Percentiles rank a stretch among this genome's conserved stretches.
These are phyloP conservation scores for Rhabditoides inermis DNA, from an alignment of 2,888 invertebrate genomes.

Conservation along the genomic window DNA sequence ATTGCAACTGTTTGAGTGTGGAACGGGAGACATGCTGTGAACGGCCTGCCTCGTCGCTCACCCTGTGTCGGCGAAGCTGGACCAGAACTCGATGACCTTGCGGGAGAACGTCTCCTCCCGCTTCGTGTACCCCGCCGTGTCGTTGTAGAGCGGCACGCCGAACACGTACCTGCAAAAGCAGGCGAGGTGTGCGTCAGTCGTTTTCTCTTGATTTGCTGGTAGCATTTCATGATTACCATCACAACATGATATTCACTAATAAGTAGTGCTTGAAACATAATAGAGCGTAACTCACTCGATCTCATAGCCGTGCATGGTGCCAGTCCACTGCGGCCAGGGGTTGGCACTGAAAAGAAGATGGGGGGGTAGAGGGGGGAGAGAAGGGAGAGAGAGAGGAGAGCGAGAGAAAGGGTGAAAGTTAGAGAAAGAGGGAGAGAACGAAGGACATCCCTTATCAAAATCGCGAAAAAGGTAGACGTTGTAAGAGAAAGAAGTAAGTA, in stretches of 20 bases:
- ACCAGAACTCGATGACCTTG: slow-evolving; percentile 48
- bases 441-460: too few relatives aligned
- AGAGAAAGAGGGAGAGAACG: background rate
- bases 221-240: too few relatives aligned
- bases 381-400: too few relatives aligned
- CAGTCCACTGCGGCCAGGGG: slow-evolving; percentile 52
- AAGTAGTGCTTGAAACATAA: too few relatives aligned
- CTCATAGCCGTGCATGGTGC: slow-evolving; percentile 96
- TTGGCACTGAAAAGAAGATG: slow-evolving; percentile 32
- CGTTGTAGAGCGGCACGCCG: slow-evolving; percentile 68
- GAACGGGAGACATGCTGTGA: background rate
- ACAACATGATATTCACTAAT: too few relatives aligned
- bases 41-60: slow-evolving; percentile 4
- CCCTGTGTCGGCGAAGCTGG: slow-evolving; percentile 40
- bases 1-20: background rate
- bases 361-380: background rate
- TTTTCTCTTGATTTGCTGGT: too few relatives aligned
- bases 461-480: too few relatives aligned
- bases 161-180: too few relatives aligned
- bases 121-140: slow-evolving; percentile 41
- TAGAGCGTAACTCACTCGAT: too few relatives aligned
- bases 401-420: background rate
- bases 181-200: too few relatives aligned
- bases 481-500: slow-evolving; percentile 4
- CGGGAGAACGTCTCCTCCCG: slow-evolving; percentile 29